Evolutionary conservation across 2,797 vertebrate species (phyloP).

Genomic region (Chrysocyon brachyurus): DNA sequence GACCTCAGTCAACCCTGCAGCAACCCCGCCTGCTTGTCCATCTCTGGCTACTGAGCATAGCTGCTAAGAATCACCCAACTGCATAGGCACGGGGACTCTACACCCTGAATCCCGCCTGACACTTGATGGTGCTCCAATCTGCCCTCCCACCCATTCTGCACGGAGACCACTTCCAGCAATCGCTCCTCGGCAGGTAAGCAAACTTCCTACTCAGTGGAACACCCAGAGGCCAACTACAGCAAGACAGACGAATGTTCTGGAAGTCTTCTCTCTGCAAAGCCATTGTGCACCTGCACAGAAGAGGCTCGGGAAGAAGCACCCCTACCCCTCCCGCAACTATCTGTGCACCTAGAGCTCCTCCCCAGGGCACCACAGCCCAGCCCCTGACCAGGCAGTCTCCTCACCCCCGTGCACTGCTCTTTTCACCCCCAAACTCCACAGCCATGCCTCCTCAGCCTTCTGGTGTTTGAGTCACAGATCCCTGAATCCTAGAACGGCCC

Average conservation of each 20-base stretch:
- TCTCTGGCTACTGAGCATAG: background rate
- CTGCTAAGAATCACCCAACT: background rate
- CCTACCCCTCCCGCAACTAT: no score
- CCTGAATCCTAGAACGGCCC: background rate
- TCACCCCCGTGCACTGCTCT: accelerated
- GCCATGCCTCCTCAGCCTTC: background rate
- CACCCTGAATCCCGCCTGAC: background rate
- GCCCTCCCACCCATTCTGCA: no score
- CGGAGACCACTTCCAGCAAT: no score
- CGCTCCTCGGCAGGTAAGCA: no score
- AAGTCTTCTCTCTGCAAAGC: no score
- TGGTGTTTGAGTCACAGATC: background rate
- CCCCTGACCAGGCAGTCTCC: background rate
- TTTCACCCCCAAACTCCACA: background rate
- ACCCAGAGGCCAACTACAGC: no score
- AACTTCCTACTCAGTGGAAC: no score
- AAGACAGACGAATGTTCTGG: no score
- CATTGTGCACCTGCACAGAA: no score
- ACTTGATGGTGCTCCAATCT: no score
- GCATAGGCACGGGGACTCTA: background rate
- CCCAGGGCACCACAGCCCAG: background rate
- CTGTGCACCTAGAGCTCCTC: accelerated
- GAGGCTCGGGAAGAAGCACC: background rate
- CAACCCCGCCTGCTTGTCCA: accelerated
- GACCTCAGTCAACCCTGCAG: no score